Evolutionary conservation across 2,797 vertebrate species (phyloP), one percentile per base, ranked within the genome.

Genomic region (Cottoperca gobio): DNA sequence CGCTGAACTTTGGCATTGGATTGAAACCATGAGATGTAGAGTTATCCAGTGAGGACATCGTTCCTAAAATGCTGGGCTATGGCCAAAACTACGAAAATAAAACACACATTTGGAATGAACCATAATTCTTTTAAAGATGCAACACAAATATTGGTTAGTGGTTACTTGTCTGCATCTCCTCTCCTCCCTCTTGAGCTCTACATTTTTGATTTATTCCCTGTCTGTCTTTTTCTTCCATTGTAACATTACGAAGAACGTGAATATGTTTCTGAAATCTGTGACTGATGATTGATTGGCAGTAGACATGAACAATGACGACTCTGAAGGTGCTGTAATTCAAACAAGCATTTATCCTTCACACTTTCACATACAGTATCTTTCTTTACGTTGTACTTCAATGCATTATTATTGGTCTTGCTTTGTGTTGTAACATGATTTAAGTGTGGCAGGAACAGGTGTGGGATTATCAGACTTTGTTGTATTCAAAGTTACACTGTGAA

Each of bases 381-480:
- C 31, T 33, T 33, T 33, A n/a, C n/a, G n/a, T n/a, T n/a, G 42
- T 66, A 65, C 59, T 50, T 26, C 7, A 19, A 52, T 60, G 21
- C 78, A 70, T 35, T 45, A 46, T 59, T 46, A 50, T 49, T 31
- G 6, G 6, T 33, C 31, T 33, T 33, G n/a, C 31, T 48, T 50
- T 16, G 17, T 54, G 37, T 46, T 60, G 40, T 31, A 50, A 42
- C 8, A 46, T 31, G 28, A 58, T 58, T 65, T 55, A 10, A 40
- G 11, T 42, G 19, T 59, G 4, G 5, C 19, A 43, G 26, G 13
- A 11, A 23, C n/a, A 60, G 24, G 6, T 24, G 62, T 37, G 57
- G 8, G 52, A 39, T 61, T 26, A n/a, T 60, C 7, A 33, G 3
- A 17, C n/a, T 39, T 24, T 59, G 13, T 10, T n/a, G 53, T 53